A percentile compares a stretch with the other conserved stretches of the same genome.
These are phyloP conservation scores for Calyptomena viridis DNA, from an alignment of 2,113 vertebrate genomes.

Conservation along the genomic window DNA sequence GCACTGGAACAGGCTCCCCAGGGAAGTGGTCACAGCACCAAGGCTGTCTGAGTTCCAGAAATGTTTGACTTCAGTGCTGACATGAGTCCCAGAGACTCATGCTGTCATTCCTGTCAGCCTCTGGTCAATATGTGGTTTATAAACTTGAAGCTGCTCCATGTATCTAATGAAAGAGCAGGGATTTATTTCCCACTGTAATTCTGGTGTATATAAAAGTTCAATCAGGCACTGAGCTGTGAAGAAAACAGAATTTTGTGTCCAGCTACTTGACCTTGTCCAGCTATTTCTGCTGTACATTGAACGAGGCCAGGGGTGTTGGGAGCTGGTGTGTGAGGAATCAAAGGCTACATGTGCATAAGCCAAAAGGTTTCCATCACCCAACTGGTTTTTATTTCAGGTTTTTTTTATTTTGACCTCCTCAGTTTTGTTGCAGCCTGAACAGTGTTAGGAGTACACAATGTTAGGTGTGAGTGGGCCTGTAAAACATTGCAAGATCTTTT, in stretches of 20 bases:
- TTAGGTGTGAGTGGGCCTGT: not conserved
- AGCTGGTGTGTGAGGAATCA: rapidly evolving
- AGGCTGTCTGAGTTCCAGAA: not conserved
- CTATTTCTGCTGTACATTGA: not conserved
- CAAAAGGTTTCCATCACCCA: not conserved
- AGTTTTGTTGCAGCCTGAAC: not conserved
- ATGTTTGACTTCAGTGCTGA: not conserved
- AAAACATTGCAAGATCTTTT: not conserved
- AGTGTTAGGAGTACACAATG: not conserved
- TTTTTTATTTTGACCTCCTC: not conserved
- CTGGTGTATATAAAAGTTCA: not conserved
- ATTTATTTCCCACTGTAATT: not conserved
- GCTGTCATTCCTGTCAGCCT: not conserved
- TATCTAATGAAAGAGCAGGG: not conserved
- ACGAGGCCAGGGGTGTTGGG: not conserved
- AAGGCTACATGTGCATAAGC: not conserved
- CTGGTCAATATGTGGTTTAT: not conserved
- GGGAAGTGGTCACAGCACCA: not conserved
- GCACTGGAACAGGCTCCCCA: not conserved
- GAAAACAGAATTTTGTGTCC: not conserved
- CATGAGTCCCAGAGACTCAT: not conserved
- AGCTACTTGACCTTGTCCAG: not conserved
- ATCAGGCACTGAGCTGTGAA: not conserved
- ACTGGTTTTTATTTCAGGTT: not conserved
- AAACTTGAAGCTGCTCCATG: not conserved